These are phyloP conservation scores for Zygogramma bicolorata DNA, from an alignment of 2,888 invertebrate species.

Conservation along the genomic window DNA sequence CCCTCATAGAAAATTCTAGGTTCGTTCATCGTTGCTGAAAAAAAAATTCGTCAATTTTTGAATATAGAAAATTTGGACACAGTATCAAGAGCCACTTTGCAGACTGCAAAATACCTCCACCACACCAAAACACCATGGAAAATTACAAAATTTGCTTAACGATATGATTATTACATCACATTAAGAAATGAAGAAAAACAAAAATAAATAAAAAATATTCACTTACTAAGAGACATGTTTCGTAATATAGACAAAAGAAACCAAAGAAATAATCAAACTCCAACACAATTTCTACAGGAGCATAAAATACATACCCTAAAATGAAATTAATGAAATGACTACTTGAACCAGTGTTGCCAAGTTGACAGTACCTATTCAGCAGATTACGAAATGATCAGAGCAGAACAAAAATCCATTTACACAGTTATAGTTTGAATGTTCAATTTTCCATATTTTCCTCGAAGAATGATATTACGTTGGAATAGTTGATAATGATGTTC, in stretches of 20 bases:
- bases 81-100: too few relatives aligned
- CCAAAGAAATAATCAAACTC: background rate
- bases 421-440: too few relatives aligned
- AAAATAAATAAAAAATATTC: background rate
- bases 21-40: conserved; percentile 31
- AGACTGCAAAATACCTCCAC: too few relatives aligned
- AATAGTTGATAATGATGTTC: too few relatives aligned
- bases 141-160: background rate
- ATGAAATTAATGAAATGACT: background rate
- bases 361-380: background rate
- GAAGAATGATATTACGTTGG: too few relatives aligned
- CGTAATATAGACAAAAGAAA: background rate
- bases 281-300: background rate
- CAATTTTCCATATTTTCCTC: too few relatives aligned
- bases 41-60: background rate
- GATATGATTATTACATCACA: background rate
- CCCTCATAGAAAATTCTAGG: conserved; percentile 58
- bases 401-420: too few relatives aligned
- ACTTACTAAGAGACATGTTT: background rate
- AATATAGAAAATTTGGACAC: background rate
- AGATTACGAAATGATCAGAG: too few relatives aligned
- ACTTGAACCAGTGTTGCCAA: background rate
- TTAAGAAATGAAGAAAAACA: background rate
- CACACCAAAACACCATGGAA: background rate
- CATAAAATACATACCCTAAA: background rate